Percentiles rank a stretch among this genome's conserved stretches.
phyloP scores from a whole-genome alignment of 2,797 vertebrate species.

The Megalops cyprinoides region DNA sequence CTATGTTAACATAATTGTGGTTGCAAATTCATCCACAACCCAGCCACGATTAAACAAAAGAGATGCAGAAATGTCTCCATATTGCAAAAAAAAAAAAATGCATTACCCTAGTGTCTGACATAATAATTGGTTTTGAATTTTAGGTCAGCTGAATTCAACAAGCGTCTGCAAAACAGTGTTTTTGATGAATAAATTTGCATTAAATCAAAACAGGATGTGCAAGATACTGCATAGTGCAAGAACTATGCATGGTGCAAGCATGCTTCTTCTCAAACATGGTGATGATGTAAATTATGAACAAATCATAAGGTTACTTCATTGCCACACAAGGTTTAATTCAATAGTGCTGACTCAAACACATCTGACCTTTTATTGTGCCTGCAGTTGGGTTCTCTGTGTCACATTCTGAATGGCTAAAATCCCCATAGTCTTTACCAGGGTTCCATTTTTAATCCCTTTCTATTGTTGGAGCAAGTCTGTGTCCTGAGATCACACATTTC shows the following conservation, averaged over 20 bases:
- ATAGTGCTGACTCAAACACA: background rate
- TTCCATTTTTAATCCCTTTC: background rate
- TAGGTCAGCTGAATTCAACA: background rate
- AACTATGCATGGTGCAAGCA: no score
- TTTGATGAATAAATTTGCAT: background rate
- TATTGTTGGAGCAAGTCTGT: conserved; percentile 30
- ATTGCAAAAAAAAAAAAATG: background rate
- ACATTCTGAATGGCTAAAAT: background rate
- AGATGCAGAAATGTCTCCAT: background rate
- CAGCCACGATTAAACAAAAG: background rate
- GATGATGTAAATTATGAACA: background rate
- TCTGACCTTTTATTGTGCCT: background rate
- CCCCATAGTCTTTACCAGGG: background rate
- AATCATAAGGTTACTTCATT: background rate
- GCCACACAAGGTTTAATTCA: no score
- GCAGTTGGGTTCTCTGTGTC: background rate
- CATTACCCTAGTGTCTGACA: background rate
- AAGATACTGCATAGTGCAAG: background rate
- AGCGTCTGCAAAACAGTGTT: background rate
- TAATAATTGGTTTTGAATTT: conserved; percentile 1
- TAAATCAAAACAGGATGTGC: background rate
- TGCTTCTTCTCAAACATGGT: background rate
- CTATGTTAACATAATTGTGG: background rate
- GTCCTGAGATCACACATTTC: conserved; percentile 56
- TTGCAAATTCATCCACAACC: background rate